Evolutionary conservation across 2,888 invertebrate genomes (phyloP), one percentile per base, ranked within the genome.

Genomic region (Trypoxylon attenuatum): DNA sequence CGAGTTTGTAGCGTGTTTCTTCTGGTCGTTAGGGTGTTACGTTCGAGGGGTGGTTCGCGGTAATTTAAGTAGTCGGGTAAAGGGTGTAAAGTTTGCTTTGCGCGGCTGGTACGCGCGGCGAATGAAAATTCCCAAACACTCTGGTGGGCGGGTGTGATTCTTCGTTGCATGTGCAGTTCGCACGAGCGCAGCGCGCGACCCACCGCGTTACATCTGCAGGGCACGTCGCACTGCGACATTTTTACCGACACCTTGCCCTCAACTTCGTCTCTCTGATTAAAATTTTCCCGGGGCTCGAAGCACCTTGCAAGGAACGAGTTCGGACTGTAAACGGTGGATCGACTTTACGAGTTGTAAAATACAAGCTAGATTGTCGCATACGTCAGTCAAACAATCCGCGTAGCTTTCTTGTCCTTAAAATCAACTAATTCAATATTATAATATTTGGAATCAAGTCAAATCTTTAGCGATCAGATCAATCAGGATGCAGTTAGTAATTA

Each of bases 221-320:
- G 60, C 22, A 21, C 72, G 68, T 60, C 71, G 72, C 71, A 71
- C 52, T 71, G 72, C 71, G 72, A 58, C 64, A 61, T 42, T 72
- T 53, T 58, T 46, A 23, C n/a, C n/a, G n/a, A n/a, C n/a, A 55
- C 13, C 33, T 13, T 13, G 33, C 10, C 13, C 33, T 10, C 33
- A 33, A 3, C n/a, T 22, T 25, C 16, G 43, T 23, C 46, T 15
- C 33, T 27, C 33, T 49, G 22, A 51, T 45, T 10, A 19, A 13
- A 33, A 33, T 21, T 22, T 45, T 23, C 38, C 10, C 41, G 15
- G 1, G 29, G 19, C 52, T 52, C 33, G 10, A 15, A 13, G 25
- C 13, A 19, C 16, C n/a, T 1, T 1, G n/a, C 5, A 42, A 42
- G n/a, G 21, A 18, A 42, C n/a, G n/a, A n/a, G n/a, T n/a, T n/a